Base-by-base conservation (phyloP, 2,888 invertebrate genomes). In the Monochamus alternatus region DNA sequence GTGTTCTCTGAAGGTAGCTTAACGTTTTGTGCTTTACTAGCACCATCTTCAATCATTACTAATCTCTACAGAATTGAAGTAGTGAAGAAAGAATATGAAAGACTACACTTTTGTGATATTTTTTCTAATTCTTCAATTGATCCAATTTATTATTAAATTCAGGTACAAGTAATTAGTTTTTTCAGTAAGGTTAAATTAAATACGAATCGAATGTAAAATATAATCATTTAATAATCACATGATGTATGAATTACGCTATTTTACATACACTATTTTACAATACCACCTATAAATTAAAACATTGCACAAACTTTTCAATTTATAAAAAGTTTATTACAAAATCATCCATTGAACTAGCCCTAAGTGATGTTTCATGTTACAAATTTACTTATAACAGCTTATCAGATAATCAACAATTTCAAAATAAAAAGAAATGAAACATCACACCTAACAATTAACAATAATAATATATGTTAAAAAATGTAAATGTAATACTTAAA, bases 221-320 rank as follows among this genome's bases (percentile, higher is more conserved):
- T 51, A 71, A 51, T 51, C 62, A 9, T 32, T 58, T 71, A 51
- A 52, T 71, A 71, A 71, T 71, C 71, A 71, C 71, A 69, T 44
- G 32, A 70, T 69, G 22, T 69, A 62, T 62, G 51, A 71, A 66
- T 63, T 63, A 71, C 31, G 62, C 63, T 71, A 71, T 63, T 63
- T 71, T 60, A 69, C 60, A 62, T 30, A 47, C 63, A 62, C 51
- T n/a, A 62, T 62, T 52, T 62, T 71, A 71, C 63, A 63, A 38
- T 71, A 71, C 71, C 71, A 63, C 63, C 63, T 63, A 71, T 22
- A 69, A 58, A 59, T 71, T 62, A 71, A 71, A 59, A 63, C 62
- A 63, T 71, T 71, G 71, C 63, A 71, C 71, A 71, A 71, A 71
- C 71, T 71, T 63, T 71, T 71, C 14, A 43, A 44, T n/a, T 58